Conservation (phyloP, 2,797 vertebrate species). For the Catamblyrhynchus diadema region DNA sequence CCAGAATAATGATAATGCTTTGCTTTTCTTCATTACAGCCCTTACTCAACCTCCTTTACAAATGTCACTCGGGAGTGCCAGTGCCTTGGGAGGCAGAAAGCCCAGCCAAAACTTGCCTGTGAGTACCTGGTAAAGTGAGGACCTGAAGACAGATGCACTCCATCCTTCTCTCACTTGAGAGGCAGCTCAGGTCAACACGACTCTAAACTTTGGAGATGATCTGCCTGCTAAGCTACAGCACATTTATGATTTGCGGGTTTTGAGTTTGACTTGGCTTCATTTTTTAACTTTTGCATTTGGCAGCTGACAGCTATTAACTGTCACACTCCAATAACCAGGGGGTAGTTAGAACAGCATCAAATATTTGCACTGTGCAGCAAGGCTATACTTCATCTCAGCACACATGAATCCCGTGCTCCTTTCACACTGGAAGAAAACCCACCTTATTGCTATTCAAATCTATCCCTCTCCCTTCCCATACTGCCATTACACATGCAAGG, state of each 20-base stretch:
- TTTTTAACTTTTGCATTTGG: constrained; percentile 65
- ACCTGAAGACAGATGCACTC: background rate
- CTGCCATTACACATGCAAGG: constrained; percentile 51
- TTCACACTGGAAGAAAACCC: constrained; percentile 47
- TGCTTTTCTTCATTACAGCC: background rate
- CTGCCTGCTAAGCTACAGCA: constrained; percentile 19
- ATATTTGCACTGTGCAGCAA: constrained; percentile 61
- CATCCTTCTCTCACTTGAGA: background rate
- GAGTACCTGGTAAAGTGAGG: background rate
- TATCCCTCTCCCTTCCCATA: constrained; percentile 34
- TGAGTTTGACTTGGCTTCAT: constrained; percentile 52
- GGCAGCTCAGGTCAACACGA: constrained; percentile 12
- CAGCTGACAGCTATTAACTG: constrained; percentile 65
- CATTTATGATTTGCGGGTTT: constrained; percentile 30
- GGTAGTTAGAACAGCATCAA: constrained; percentile 68
- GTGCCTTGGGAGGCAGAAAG: background rate
- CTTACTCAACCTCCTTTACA: background rate
- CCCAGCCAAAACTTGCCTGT: background rate
- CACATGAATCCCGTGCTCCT: constrained; percentile 33
- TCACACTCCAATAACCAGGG: constrained; percentile 66
- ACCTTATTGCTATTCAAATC: constrained; percentile 64
- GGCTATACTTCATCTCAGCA: constrained; percentile 54
- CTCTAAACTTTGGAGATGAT: constrained; percentile 41
- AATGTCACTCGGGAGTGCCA: background rate
- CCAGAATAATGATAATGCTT: background rate